Percentiles rank a stretch among this genome's conserved stretches.
Evolutionary conservation across 1,140 invertebrate species (phyloP).

Genomic region (Euschistus heros): DNA sequence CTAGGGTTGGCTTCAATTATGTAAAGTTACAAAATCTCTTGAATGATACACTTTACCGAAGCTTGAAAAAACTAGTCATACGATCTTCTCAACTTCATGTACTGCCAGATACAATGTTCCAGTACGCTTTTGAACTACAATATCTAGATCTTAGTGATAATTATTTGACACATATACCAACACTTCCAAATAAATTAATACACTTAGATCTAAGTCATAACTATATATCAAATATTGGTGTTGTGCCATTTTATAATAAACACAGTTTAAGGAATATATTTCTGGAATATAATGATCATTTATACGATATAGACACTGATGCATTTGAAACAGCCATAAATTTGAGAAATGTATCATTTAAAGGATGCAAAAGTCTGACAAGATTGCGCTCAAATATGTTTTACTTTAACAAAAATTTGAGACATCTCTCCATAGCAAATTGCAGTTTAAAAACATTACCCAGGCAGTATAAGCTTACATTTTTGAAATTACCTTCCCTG

Average conservation of each 20-base stretch:
- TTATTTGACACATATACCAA: conserved; percentile 10
- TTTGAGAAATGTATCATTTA: conserved; percentile 18
- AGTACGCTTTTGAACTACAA: background rate
- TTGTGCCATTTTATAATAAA: background rate
- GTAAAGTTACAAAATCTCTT: background rate
- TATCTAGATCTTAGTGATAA: conserved; percentile 19
- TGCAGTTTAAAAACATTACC: conserved; percentile 21
- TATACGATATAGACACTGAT: conserved; percentile 6
- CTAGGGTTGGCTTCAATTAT: background rate
- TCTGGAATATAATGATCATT: conserved; percentile 17
- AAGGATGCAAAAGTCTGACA: conserved; percentile 18
- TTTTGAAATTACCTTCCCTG: conserved; percentile 2
- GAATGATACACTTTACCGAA: background rate
- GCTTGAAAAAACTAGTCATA: conserved; percentile 1
- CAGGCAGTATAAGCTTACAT: background rate
- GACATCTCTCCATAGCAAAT: conserved; percentile 16
- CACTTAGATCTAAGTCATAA: conserved; percentile 21
- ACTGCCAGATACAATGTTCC: conserved; percentile 6
- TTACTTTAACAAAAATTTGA: conserved; percentile 10
- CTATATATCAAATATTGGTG: background rate
- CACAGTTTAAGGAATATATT: conserved; percentile 2
- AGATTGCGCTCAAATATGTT: conserved; percentile 12
- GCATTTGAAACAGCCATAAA: conserved; percentile 14
- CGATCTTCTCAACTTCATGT: background rate
- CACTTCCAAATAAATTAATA: conserved; percentile 12